These are phyloP conservation scores for Dicyrtoma fusca DNA, from an alignment of 2,888 invertebrate genomes.

Conservation along the genomic window DNA sequence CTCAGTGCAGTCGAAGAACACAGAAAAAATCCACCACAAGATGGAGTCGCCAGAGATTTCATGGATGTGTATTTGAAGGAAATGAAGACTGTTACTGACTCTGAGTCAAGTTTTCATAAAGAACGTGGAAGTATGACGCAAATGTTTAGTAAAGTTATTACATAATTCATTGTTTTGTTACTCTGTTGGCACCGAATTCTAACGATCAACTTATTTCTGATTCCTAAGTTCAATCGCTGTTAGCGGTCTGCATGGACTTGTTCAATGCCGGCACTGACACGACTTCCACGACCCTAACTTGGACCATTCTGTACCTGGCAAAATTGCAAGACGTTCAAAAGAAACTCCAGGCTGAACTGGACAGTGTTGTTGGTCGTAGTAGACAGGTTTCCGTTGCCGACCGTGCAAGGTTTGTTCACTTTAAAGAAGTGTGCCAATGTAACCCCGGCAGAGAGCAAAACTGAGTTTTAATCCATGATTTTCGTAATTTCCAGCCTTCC, in stretches of 20 bases:
- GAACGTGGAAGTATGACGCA: too few species aligned
- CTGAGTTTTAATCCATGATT: too few species aligned
- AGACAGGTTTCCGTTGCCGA: not conserved
- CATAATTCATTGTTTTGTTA: not conserved
- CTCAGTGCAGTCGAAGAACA: too few species aligned
- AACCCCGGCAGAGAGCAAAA: too few species aligned
- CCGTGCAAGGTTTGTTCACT: not conserved
- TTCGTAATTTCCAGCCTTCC: not conserved
- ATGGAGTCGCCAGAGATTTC: too few species aligned
- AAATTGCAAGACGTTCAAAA: constrained; percentile 12
- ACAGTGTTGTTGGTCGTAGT: constrained; percentile 14
- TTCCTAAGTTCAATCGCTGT: not conserved
- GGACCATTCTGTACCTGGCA: constrained; percentile 15
- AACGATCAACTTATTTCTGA: too few species aligned
- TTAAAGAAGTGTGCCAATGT: not conserved
- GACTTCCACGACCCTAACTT: constrained; percentile 1
- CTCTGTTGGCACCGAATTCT: too few species aligned
- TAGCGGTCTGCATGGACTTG: not conserved
- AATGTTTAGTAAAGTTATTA: too few species aligned
- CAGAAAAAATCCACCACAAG: too few species aligned
- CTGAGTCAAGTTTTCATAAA: too few species aligned
- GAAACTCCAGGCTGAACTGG: constrained; percentile 12
- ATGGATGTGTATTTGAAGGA: too few species aligned
- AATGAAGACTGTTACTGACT: too few species aligned
- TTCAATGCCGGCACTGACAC: not conserved